Evolutionary conservation across 2,113 vertebrate genomes (phyloP), one percentile per base, ranked within the genome.

Genomic region (Poeciliopsis prolifica): DNA sequence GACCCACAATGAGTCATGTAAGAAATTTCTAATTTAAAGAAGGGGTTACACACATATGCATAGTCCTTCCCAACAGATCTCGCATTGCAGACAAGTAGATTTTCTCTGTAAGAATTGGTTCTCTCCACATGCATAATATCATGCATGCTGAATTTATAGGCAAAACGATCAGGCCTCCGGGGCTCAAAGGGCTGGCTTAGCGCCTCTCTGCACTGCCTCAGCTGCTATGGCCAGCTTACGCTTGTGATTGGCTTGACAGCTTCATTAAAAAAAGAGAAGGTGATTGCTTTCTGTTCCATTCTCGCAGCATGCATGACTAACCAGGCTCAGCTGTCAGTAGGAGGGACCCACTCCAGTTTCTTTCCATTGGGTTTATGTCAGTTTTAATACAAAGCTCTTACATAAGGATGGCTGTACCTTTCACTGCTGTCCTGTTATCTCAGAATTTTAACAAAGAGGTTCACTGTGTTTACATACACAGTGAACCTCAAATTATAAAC

Each of bases 241-340:
- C 78, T 85, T 79, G 82, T 81, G 82, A 88, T 91, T 87, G 88
- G 78, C 81, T 84, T 91, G 91, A 93, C 92, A 94, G 90, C 92
- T 95, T 91, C 87, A 93, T 94, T 91, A 93, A 78, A 84, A 76
- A 84, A 75, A 90, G 81, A 83, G 71, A 78, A 86, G 83, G 86
- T 89, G 91, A 93, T 89, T 93, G 89, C 86, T 75, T 88, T 89
- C 88, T 76, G 76, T 79, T 80, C 75, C 85, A 74, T 79, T 88
- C 83, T 81, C 77, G 51, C 63, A 86, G 83, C 87, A 92, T 80
- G 85, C 87, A 91, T 92, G 91, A 90, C 86, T 91, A 91, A 92
- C 81, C 91, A 87, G 85, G 74, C 78, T 80, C 87, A 78, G 85
- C 74, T 69, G 81, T 72, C 77, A 81, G 83, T 81, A 76, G 77